Percentiles rank a stretch among this genome's conserved stretches.
Evolutionary conservation across 2,888 invertebrate species (phyloP).

Genomic region (Epinotia demarniana): DNA sequence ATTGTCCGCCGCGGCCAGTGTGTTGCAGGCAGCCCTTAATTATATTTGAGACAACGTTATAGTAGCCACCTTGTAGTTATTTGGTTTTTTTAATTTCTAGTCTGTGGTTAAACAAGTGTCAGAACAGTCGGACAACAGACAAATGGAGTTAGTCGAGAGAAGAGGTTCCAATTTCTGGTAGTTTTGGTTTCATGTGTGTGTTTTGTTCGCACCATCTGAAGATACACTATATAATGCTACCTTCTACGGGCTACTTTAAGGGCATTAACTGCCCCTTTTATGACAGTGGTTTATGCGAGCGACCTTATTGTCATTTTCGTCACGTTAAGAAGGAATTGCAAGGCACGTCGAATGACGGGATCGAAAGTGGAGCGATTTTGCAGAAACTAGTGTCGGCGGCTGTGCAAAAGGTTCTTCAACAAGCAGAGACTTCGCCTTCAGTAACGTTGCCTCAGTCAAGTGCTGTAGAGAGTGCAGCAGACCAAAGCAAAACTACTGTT

Average conservation of each 20-base stretch:
- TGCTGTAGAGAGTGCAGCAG: slow-evolving; percentile 47
- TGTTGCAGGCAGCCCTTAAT: neutral
- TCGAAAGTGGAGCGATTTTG: slow-evolving; percentile 81
- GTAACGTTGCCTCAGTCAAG: slow-evolving; percentile 52
- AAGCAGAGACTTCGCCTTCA: slow-evolving; percentile 65
- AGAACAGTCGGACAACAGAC: slow-evolving; percentile 2
- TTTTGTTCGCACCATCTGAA: slow-evolving; percentile 34
- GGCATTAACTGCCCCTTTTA: slow-evolving; percentile 94
- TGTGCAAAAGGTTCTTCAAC: slow-evolving; percentile 85
- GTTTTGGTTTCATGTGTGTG: slow-evolving; percentile 33
- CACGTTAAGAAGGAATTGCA: slow-evolving; percentile 90
- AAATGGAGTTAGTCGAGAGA: slow-evolving; percentile 12
- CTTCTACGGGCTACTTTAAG: slow-evolving; percentile 95
- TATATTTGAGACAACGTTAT: slow-evolving; percentile 7
- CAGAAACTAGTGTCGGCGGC: slow-evolving; percentile 86
- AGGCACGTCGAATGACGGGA: slow-evolving; percentile 68
- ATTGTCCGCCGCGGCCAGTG: no score
- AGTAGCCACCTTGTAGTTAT: neutral
- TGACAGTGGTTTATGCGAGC: slow-evolving; percentile 90
- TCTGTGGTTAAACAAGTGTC: slow-evolving; percentile 39
- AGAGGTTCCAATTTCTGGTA: slow-evolving; percentile 11
- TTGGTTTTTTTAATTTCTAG: neutral
- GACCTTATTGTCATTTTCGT: slow-evolving; percentile 97
- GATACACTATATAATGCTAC: slow-evolving; percentile 87
- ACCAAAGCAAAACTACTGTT: slow-evolving; percentile 51